Evolutionary conservation across 1,140 invertebrate species (phyloP).

Genomic region (Monomorium pharaonis): DNA sequence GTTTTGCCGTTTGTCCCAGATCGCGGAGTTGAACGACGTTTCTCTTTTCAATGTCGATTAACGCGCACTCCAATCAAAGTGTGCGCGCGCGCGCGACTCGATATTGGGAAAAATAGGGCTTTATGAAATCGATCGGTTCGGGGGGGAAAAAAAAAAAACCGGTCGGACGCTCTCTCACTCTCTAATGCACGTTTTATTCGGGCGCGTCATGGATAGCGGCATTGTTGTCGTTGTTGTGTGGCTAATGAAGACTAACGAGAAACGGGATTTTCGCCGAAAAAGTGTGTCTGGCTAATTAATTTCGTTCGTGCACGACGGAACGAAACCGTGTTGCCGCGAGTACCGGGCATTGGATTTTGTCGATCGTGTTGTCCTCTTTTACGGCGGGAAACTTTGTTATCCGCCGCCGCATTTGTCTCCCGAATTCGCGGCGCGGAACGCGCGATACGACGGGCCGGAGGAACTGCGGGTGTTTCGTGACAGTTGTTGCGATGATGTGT

Average conservation of each 20-base stretch:
- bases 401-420: slow-evolving; percentile 14
- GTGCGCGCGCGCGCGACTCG: background rate
- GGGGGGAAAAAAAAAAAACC: too few relatives aligned
- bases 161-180: background rate
- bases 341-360: slow-evolving; percentile 44
- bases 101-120: background rate
- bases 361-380: slow-evolving; percentile 43
- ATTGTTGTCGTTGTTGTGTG: slow-evolving; percentile 52
- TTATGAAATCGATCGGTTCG: background rate
- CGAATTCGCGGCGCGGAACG: background rate
- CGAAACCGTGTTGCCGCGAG: slow-evolving; percentile 6
- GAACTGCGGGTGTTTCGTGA: background rate
- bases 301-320: slow-evolving; percentile 17
- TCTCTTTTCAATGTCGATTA: slow-evolving; percentile 34
- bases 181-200: slow-evolving; percentile 28
- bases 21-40: background rate
- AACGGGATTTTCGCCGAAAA: slow-evolving; percentile 37
- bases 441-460: background rate
- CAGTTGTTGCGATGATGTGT: background rate
- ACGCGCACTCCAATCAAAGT: slow-evolving; percentile 11
- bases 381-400: slow-evolving; percentile 24
- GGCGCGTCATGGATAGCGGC: slow-evolving; percentile 28
- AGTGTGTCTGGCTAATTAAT: slow-evolving; percentile 53
- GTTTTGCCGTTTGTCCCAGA: slow-evolving; percentile 5
- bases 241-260: slow-evolving; percentile 60